phyloP scores from a whole-genome alignment of 2,888 invertebrate species.

The Adineta ricciae region DNA sequence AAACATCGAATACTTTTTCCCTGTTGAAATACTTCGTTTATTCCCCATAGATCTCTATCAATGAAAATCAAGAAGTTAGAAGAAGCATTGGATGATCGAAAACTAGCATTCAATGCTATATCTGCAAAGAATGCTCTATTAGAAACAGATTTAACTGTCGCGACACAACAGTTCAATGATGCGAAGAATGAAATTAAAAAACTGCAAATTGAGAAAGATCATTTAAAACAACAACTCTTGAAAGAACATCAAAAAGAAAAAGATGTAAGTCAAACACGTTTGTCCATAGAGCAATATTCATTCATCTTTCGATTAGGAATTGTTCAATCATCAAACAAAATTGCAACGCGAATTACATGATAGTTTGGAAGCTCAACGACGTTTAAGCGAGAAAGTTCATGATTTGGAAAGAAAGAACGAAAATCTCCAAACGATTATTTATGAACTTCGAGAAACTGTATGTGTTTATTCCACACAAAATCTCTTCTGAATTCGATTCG shows the following conservation, averaged over 20 bases:
- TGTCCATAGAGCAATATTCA: too few species aligned
- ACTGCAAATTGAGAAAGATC: constrained; percentile 34
- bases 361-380: neutral
- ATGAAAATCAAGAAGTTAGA: constrained; percentile 44
- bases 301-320: neutral
- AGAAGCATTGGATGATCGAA: constrained; percentile 46
- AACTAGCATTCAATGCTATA: constrained; percentile 45
- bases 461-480: too few species aligned
- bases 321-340: neutral
- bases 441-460: constrained; percentile 25
- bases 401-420: constrained; percentile 28
- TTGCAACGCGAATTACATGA: constrained; percentile 25
- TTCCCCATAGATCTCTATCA: constrained; percentile 39
- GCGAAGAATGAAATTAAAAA: constrained; percentile 31
- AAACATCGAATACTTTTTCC: neutral
- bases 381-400: constrained; percentile 20
- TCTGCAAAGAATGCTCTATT: constrained; percentile 46
- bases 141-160: constrained; percentile 46
- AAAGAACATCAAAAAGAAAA: constrained; percentile 19
- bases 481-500: too few species aligned
- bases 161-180: constrained; percentile 45
- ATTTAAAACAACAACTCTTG: neutral
- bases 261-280: neutral
- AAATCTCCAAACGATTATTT: neutral
- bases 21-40: neutral